These are phyloP conservation scores for Andricus quercusramuli DNA, from an alignment of 2,888 invertebrate genomes.

Conservation along the genomic window DNA sequence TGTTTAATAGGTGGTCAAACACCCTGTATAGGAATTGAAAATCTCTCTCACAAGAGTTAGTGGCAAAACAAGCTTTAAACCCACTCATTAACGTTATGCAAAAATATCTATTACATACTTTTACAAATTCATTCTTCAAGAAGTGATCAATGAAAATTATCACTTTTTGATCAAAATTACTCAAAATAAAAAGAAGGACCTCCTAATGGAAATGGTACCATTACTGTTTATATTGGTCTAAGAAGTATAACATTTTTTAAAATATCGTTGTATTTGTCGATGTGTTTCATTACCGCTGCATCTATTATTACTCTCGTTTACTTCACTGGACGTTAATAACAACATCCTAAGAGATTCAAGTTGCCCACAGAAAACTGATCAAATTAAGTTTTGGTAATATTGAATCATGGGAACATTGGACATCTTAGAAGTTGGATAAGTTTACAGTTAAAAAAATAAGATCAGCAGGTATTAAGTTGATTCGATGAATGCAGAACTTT, in stretches of 20 bases:
- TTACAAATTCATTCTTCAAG: neutral
- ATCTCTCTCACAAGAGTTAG: neutral
- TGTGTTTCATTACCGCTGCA: neutral
- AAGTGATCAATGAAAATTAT: too few relatives aligned
- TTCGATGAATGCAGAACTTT: constrained; percentile 23
- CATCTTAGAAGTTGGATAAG: neutral
- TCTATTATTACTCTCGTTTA: neutral
- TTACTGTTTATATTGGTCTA: constrained; percentile 6
- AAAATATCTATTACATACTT: constrained; percentile 20
- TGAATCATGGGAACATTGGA: neutral
- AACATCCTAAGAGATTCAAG: constrained; percentile 10
- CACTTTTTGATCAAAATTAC: neutral
- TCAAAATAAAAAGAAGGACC: neutral
- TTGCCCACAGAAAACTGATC: neutral
- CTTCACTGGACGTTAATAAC: constrained; percentile 13
- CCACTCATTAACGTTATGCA: neutral
- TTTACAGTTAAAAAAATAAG: neutral
- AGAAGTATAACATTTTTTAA: constrained; percentile 22
- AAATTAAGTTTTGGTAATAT: neutral
- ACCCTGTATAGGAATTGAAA: neutral
- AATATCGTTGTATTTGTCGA: constrained; percentile 31
- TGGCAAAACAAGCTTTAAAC: neutral
- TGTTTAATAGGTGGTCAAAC: too few relatives aligned
- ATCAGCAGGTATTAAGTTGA: constrained; percentile 30
- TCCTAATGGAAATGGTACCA: neutral